phyloP scores from a whole-genome alignment of 2,888 invertebrate genomes.

The Hemaris fuciformis region DNA sequence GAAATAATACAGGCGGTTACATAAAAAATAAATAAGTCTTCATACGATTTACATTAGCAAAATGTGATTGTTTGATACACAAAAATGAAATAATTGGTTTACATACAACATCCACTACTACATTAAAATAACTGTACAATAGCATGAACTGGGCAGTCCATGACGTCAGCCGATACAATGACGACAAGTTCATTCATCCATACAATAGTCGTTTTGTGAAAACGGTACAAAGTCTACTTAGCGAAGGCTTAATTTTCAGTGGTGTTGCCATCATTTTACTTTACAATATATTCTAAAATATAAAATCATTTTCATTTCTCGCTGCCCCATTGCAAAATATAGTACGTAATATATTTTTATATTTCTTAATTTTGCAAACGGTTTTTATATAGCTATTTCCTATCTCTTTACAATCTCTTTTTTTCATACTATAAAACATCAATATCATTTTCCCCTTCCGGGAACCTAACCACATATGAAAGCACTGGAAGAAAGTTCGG shows the following conservation, averaged over 20 bases:
- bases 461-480: too few species aligned
- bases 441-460: too few species aligned
- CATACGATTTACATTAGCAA: constrained; percentile 42
- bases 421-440: too few species aligned
- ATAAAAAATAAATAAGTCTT: constrained; percentile 76
- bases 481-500: too few species aligned
- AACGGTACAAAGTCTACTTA: background rate
- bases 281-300: background rate
- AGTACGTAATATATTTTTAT: too few species aligned
- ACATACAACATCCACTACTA: constrained; percentile 25
- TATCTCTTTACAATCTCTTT: too few species aligned
- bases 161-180: background rate
- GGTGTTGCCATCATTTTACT: background rate
- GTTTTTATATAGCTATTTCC: too few species aligned
- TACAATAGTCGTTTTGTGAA: too few species aligned
- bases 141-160: constrained; percentile 14
- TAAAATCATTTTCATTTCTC: background rate
- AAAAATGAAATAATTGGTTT: constrained; percentile 16
- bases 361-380: too few species aligned
- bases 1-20: constrained; percentile 80
- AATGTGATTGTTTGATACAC: constrained; percentile 52
- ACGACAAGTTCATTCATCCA: background rate
- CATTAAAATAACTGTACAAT: constrained; percentile 30
- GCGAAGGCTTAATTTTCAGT: too few species aligned
- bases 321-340: too few species aligned